Evolutionary conservation across 1,140 invertebrate species (phyloP).

Genomic region (Rhopalosiphum padi): DNA sequence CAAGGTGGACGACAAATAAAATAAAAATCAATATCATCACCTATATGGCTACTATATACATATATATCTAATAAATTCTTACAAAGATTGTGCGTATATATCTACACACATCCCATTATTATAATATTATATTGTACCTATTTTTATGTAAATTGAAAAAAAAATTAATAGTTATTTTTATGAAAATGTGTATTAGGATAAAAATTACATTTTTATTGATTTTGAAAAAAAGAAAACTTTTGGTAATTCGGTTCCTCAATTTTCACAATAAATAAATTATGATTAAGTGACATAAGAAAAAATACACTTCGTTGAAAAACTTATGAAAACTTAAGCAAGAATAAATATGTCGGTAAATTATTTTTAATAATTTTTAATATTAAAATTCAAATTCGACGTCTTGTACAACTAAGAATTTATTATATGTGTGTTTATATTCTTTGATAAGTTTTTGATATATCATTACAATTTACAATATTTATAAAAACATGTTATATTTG

Average conservation of each 20-base stretch:
- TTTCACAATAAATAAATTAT: slow-evolving; percentile 34
- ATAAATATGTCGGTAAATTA: background rate
- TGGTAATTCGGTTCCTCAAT: background rate
- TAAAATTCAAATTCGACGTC: background rate
- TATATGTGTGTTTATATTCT: background rate
- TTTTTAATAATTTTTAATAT: slow-evolving; percentile 34
- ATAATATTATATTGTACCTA: background rate
- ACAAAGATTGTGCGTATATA: background rate
- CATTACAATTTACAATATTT: background rate
- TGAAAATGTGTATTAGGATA: background rate
- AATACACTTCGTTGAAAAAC: background rate
- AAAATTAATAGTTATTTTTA: background rate
- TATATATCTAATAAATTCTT: background rate
- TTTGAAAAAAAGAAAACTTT: slow-evolving; percentile 16
- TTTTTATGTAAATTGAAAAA: background rate
- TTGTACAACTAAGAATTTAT: background rate
- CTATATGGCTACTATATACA: background rate
- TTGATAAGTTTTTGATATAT: background rate
- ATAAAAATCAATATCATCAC: slow-evolving; percentile 41
- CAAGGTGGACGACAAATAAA: slow-evolving; percentile 32
- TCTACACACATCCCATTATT: background rate
- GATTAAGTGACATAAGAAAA: slow-evolving; percentile 4
- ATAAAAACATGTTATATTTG: background rate
- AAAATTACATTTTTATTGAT: slow-evolving; percentile 43
- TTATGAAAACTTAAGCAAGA: background rate